Evolutionary conservation across 2,113 vertebrate genomes (phyloP).

Genomic region (Pardalotus punctatus): DNA sequence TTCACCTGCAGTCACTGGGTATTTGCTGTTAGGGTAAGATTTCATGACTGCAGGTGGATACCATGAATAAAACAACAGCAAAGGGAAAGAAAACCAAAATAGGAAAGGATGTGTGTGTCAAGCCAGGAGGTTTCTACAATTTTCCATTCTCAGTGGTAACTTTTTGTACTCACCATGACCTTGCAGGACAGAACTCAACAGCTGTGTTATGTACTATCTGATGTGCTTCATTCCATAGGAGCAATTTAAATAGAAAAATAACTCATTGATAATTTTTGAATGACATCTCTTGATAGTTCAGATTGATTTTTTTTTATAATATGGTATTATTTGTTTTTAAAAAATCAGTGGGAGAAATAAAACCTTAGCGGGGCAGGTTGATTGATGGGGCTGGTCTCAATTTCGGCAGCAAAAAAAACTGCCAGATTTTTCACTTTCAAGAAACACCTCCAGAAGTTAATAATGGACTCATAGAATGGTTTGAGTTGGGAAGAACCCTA

Average conservation of each 20-base stretch:
- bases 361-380: not conserved
- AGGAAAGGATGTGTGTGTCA: not conserved
- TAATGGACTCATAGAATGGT: fast-evolving
- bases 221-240: not conserved
- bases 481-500: fast-evolving
- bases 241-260: not conserved
- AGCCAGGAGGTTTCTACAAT: not conserved
- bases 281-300: not conserved
- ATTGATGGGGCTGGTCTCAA: not conserved
- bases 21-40: not conserved
- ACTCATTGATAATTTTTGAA: not conserved
- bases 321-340: not conserved
- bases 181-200: not conserved
- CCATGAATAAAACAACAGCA: not conserved
- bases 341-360: not conserved
- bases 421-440: not conserved
- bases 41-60: not conserved
- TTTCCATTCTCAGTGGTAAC: not conserved
- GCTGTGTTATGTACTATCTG: not conserved
- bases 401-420: not conserved
- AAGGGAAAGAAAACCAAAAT: not conserved
- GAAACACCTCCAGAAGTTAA: not conserved
- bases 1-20: not conserved
- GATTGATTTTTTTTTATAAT: not conserved
- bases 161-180: not conserved